phyloP scores from a whole-genome alignment of 2,797 vertebrate species.

The Ptychobarbus kaznakovi region DNA sequence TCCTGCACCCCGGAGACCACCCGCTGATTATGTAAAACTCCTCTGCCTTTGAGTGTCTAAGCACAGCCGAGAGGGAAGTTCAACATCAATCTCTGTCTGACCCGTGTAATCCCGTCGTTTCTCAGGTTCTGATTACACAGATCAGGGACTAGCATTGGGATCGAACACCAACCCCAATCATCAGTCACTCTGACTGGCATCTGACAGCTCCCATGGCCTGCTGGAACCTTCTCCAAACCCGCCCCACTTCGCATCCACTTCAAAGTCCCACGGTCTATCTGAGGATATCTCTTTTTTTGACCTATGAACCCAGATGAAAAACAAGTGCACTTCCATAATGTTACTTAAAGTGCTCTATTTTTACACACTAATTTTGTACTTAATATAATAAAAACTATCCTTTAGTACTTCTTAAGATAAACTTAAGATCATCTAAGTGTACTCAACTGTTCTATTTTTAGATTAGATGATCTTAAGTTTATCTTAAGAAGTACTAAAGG shows the following conservation, averaged over 20 bases:
- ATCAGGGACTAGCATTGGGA: constrained; percentile 67
- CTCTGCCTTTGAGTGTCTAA: constrained; percentile 63
- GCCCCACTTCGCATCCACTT: constrained; percentile 57
- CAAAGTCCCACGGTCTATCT: constrained; percentile 48
- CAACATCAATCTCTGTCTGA: constrained; percentile 77
- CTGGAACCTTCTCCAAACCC: constrained; percentile 63
- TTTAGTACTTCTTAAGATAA: no score
- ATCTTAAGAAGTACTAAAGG: no score
- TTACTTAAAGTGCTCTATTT: no score
- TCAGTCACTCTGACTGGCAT: constrained; percentile 71
- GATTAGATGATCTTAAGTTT: no score
- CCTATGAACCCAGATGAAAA: background rate
- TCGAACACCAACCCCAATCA: constrained; percentile 70
- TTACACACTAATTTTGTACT: no score
- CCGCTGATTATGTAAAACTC: constrained; percentile 62
- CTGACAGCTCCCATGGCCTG: constrained; percentile 65
- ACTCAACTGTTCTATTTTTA: no score
- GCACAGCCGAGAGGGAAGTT: constrained; percentile 69
- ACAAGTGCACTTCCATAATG: no score
- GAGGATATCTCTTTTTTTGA: constrained; percentile 33
- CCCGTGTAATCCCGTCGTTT: constrained; percentile 75
- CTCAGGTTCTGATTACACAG: constrained; percentile 72
- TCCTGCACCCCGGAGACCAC: constrained; percentile 64
- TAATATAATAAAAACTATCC: no score
- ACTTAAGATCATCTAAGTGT: no score